Evolutionary conservation across 2,113 vertebrate genomes (phyloP), one percentile per base, ranked within the genome.

Genomic region (Centrocercus urophasianus): DNA sequence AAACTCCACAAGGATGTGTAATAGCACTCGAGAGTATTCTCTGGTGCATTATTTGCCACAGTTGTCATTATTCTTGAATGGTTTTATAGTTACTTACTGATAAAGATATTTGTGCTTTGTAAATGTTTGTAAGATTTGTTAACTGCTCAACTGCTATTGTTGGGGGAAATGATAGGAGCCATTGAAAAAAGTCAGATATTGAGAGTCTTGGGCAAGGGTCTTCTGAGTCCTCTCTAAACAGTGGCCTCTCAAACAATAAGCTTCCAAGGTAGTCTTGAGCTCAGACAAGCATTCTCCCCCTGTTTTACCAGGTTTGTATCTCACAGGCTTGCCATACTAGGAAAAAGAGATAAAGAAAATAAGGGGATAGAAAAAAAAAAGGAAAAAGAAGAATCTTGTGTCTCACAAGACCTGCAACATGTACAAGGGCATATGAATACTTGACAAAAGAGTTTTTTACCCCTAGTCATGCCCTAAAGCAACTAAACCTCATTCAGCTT

Each of bases 401-500:
- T 59, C 25, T 73, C 74, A 30, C 19, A 86, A 83, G 30, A 3
- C 38, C 30, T 1, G 1, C 38, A 67, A 36, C 47, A 2, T 18
- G 12, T 36, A 12, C 45, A 77, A 73, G 30, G 25, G 17, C 24
- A n/a, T 21, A 42, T 11, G 28, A 72, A 47, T 57, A 54, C 3
- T 38, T 8, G 4, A 79, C 79, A 54, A 8, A 36, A 63, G 34
- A 36, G 13, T 25, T 72, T 89, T 86, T 59, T 64, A 59, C 73
- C 42, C 24, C 8, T 48, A 61, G 8, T 38, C 13, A 6, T 12
- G 42, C 15, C 21, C 1, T 17, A 57, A 82, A 77, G 21, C 30
- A 74, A 18, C 34, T 70, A 11, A 56, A 16, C 11, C 6, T 12
- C 10, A 64, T 6, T 1, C 20, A 90, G n/a, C 18, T 0, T 0